These are phyloP conservation scores for Melanogrammus aeglefinus DNA, from an alignment of 2,797 vertebrate genomes.

Conservation along the genomic window DNA sequence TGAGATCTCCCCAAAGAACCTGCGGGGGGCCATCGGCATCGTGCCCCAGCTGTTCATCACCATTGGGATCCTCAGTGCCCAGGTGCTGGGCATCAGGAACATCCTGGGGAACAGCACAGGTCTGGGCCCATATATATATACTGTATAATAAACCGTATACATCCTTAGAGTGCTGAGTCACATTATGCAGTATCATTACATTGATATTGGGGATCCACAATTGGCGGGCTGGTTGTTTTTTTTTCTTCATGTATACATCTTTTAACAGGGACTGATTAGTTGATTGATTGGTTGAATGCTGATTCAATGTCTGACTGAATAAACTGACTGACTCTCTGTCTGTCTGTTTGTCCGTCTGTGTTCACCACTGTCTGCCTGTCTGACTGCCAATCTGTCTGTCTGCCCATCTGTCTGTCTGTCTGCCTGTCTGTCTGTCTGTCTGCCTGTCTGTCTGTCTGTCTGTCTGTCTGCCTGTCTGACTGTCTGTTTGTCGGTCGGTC, in stretches of 20 bases:
- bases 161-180: background rate
- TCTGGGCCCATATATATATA: slow-evolving; percentile 44
- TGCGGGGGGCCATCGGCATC: slow-evolving; percentile 85
- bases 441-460: background rate
- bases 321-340: background rate
- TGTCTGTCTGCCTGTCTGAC: too few relatives aligned
- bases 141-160: background rate
- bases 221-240: background rate
- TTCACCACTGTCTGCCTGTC: too few relatives aligned
- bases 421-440: slow-evolving; percentile 9
- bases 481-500: too few relatives aligned
- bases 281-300: background rate
- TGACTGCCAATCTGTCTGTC: too few relatives aligned
- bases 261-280: background rate
- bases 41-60: slow-evolving; percentile 92
- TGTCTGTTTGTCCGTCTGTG: slow-evolving; percentile 2
- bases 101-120: slow-evolving; percentile 79
- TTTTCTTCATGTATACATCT: background rate
- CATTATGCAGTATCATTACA: background rate
- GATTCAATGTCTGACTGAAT: background rate
- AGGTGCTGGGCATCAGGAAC: slow-evolving; percentile 81
- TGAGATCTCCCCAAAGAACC: slow-evolving; percentile 87
- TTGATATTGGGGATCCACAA: background rate
- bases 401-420: background rate
- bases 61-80: slow-evolving; percentile 85